Evolutionary conservation across 2,888 invertebrate genomes (phyloP).

Genomic region (Sarcophaga carnaria): DNA sequence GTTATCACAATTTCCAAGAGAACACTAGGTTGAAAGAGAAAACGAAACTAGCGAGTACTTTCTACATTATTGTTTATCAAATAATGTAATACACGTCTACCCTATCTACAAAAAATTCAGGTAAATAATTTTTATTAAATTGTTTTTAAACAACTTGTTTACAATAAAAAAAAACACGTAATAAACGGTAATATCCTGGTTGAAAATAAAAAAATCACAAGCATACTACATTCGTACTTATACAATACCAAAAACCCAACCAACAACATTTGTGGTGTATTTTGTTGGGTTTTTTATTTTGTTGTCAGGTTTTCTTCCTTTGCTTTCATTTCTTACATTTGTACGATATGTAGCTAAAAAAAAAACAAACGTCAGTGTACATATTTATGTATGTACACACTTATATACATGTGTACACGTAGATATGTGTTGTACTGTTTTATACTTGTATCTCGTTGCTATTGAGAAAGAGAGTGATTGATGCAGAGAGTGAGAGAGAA

Average conservation of each 20-base stretch:
- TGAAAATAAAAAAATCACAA: conserved; percentile 23
- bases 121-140: neutral
- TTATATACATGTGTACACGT: neutral
- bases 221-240: neutral
- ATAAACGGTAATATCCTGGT: conserved; percentile 64
- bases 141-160: conserved; percentile 49
- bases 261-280: conserved; percentile 51
- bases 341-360: neutral
- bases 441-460: conserved; percentile 20
- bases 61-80: neutral
- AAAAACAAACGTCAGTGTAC: conserved; percentile 18
- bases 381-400: neutral
- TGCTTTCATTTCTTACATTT: conserved; percentile 40
- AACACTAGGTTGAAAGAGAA: conserved; percentile 1
- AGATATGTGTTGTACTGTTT: conserved; percentile 8
- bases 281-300: conserved; percentile 28
- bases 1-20: conserved; percentile 23
- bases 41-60: neutral
- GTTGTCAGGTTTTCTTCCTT: conserved; percentile 40
- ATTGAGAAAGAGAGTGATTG: neutral
- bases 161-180: conserved; percentile 51
- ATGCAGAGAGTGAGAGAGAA: conserved; percentile 31
- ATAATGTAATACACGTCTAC: neutral
- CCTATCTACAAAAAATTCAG: conserved; percentile 13
- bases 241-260: conserved; percentile 51